phyloP scores from a whole-genome alignment of 2,888 invertebrate species.

The Lepidochrysops patricia region DNA sequence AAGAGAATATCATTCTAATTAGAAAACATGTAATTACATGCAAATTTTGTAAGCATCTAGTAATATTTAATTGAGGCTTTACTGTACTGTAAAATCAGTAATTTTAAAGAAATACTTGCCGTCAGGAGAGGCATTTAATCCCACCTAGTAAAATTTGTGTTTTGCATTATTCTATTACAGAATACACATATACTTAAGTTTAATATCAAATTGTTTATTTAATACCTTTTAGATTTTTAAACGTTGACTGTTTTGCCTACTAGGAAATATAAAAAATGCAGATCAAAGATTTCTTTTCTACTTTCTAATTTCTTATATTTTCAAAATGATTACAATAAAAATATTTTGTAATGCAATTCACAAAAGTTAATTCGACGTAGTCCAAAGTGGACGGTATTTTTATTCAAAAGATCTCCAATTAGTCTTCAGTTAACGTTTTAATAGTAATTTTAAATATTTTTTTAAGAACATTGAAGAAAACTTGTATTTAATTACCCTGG shows the following conservation, averaged over 20 bases:
- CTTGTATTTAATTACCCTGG: background rate
- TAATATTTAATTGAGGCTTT: background rate
- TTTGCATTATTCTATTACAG: background rate
- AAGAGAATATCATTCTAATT: too few species aligned
- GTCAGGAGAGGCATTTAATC: constrained; percentile 59
- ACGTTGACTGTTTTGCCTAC: background rate
- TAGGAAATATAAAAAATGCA: background rate
- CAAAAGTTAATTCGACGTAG: constrained; percentile 13
- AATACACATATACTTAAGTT: background rate
- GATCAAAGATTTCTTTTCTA: background rate
- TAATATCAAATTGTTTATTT: background rate
- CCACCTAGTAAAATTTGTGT: constrained; percentile 35
- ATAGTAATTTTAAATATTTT: background rate
- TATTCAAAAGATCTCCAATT: constrained; percentile 13
- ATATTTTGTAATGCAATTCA: constrained; percentile 12
- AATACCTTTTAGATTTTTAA: background rate
- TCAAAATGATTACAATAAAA: background rate
- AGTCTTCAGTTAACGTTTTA: background rate
- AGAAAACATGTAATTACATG: background rate
- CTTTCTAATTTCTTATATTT: too few species aligned
- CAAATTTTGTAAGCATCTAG: too few species aligned
- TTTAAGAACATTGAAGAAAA: background rate
- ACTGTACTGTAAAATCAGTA: background rate
- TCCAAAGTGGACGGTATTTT: constrained; percentile 10
- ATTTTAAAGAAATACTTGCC: constrained; percentile 58